Conservation (phyloP, 2,888 invertebrate genomes). For the Drosophila borealis region DNA sequence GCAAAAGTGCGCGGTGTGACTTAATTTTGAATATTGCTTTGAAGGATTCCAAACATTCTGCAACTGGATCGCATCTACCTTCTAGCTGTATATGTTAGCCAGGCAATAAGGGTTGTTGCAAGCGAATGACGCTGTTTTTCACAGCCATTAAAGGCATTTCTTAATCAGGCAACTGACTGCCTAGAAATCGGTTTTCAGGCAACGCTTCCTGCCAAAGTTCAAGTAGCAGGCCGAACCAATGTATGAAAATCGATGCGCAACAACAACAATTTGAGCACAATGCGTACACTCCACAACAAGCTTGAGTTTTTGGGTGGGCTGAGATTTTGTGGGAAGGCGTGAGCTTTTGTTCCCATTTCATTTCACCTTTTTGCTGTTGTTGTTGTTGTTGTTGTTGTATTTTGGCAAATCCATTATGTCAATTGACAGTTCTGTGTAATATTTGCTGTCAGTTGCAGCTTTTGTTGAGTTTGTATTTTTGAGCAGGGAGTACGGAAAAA, state of each 20-base stretch:
- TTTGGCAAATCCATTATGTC: slow-evolving; percentile 84
- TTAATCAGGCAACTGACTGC: slow-evolving; percentile 59
- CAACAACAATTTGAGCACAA: slow-evolving; percentile 47
- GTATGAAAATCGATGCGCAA: slow-evolving; percentile 57
- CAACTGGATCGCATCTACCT: neutral
- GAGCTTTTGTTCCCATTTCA: slow-evolving; percentile 76
- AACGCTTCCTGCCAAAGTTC: slow-evolving; percentile 44
- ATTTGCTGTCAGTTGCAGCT: slow-evolving; percentile 85
- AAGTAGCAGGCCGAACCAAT: slow-evolving; percentile 54
- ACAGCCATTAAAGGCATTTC: slow-evolving; percentile 51
- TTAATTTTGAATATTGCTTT: too few relatives aligned
- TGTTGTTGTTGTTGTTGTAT: slow-evolving; percentile 51
- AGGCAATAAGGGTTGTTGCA: slow-evolving; percentile 47
- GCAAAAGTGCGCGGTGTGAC: too few relatives aligned
- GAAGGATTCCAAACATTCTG: neutral
- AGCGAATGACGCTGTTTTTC: slow-evolving; percentile 28
- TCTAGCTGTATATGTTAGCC: slow-evolving; percentile 1
- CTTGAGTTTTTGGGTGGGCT: slow-evolving; percentile 47
- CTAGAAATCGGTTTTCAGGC: slow-evolving; percentile 19
- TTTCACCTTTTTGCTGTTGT: slow-evolving; percentile 52
- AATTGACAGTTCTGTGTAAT: slow-evolving; percentile 84
- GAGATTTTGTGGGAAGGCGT: slow-evolving; percentile 51
- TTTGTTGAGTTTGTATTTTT: slow-evolving; percentile 65
- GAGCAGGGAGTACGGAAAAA: slow-evolving; percentile 24
- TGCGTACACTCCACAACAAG: slow-evolving; percentile 53